Conservation (phyloP, 2,113 vertebrate species). For the Cervus canadensis region DNA sequence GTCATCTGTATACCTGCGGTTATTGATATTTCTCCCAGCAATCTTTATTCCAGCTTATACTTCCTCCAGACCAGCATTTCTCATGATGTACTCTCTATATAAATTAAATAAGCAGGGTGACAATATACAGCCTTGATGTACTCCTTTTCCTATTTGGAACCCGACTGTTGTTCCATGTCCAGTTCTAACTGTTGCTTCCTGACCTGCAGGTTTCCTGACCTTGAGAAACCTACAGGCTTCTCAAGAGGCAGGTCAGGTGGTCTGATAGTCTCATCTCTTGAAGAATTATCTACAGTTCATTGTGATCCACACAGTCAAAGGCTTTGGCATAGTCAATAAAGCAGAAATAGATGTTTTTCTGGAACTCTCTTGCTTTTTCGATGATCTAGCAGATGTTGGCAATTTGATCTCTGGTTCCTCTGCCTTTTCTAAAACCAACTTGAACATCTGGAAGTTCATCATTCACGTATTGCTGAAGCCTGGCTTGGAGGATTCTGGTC, state of each 20-base stretch:
- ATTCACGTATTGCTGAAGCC: not conserved
- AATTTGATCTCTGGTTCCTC: not conserved
- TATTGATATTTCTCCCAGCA: not conserved
- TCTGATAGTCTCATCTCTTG: not conserved
- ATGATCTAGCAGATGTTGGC: not conserved
- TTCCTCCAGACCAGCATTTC: not conserved
- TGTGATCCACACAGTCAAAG: not conserved
- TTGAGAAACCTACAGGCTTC: not conserved
- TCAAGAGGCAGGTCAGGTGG: not conserved
- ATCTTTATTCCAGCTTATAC: not conserved
- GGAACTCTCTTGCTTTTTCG: accelerated
- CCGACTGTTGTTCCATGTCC: not conserved
- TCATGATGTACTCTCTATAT: not conserved
- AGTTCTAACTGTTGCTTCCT: not conserved
- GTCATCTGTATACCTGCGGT: not conserved
- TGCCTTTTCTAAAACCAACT: not conserved
- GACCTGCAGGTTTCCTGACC: not conserved
- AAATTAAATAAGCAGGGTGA: not conserved
- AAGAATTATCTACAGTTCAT: not conserved
- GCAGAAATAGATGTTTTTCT: not conserved
- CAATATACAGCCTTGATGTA: not conserved
- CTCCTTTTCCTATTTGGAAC: not conserved
- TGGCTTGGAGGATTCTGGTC: not conserved
- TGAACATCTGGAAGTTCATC: not conserved
- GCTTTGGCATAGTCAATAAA: not conserved